Evolutionary conservation across 2,113 vertebrate species (phyloP), one percentile per base, ranked within the genome.

Genomic region (Centropus bengalensis): DNA sequence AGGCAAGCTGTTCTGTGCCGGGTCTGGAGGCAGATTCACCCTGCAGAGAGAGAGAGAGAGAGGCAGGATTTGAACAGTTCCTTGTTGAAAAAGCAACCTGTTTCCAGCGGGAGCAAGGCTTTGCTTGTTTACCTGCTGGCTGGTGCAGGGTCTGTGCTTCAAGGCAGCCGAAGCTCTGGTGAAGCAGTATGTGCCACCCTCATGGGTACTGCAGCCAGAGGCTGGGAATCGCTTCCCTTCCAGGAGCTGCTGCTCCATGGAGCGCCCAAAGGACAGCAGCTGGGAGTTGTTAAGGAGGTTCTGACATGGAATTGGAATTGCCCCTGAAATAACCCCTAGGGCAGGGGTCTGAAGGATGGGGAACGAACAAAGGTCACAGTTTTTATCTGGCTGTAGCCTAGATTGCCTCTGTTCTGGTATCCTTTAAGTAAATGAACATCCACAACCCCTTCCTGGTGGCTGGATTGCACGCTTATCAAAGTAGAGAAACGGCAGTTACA

Each of bases 21-120:
- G 67, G 1, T 4, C 95, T 67, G 18, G 56, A 74, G 59, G 86
- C 96, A 81, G 88, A 47, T 79, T 78, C 58, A 2, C 83, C 78
- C 95, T 82, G 94, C 93, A 55, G 84, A 68, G 49, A 49, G 47
- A 45, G 45, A 45, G 47, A 49, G 47, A 49, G 21, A 85, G 49
- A 81, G 79, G 88, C 85, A 93, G 94, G 58, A 27, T 63, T 56
- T 40, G 49, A 71, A 82, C 76, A 88, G 44, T 91, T 95, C 71
- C 56, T 32, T 38, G 75, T 47, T 2, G 85, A 70, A 91, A 91
- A 91, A 89, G 80, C 91, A 96, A 97, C 96, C 95, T 96, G 95
- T 97, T 97, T 40, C 78, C 60, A 91, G 60, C 0, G 0, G 32
- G 82, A 77, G 85, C 55, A 2, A 40, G 74, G 58, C 2, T 78